Conservation (phyloP, 1,140 invertebrate species). For the Stegodyphus dumicola region DNA sequence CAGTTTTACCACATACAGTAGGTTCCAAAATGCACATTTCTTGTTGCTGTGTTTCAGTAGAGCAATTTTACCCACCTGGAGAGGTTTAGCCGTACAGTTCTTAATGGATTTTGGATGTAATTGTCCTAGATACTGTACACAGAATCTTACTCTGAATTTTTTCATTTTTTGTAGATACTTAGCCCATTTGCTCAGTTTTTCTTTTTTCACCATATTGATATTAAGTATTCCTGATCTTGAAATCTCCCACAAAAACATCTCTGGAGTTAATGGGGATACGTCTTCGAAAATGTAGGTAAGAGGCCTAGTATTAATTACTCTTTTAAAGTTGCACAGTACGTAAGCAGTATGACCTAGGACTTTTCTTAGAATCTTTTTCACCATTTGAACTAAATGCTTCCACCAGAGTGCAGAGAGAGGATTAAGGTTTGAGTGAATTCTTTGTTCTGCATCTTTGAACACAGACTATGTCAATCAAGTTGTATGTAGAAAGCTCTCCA, state of each 20-base stretch:
- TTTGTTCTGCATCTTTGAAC: not conserved
- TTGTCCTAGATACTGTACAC: no score
- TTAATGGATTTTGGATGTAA: no score
- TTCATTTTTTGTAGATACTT: no score
- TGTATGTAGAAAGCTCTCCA: not conserved
- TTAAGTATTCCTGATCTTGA: no score
- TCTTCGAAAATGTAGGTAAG: not conserved
- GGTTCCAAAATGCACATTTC: no score
- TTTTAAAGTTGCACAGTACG: slow-evolving; percentile 7
- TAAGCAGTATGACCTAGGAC: not conserved
- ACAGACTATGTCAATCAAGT: not conserved
- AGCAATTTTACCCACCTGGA: no score
- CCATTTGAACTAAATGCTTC: slow-evolving; percentile 2
- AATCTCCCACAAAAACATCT: not conserved
- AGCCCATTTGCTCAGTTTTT: no score
- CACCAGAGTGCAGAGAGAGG: slow-evolving; percentile 8
- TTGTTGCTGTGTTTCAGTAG: no score
- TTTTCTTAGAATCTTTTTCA: not conserved
- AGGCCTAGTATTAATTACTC: not conserved
- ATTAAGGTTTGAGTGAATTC: not conserved
- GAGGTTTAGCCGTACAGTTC: no score
- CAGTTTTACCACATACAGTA: no score
- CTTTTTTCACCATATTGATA: no score
- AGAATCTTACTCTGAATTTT: no score
- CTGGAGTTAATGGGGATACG: not conserved